phyloP scores from a whole-genome alignment of 1,140 invertebrate species.

The Drosophila burlai region DNA sequence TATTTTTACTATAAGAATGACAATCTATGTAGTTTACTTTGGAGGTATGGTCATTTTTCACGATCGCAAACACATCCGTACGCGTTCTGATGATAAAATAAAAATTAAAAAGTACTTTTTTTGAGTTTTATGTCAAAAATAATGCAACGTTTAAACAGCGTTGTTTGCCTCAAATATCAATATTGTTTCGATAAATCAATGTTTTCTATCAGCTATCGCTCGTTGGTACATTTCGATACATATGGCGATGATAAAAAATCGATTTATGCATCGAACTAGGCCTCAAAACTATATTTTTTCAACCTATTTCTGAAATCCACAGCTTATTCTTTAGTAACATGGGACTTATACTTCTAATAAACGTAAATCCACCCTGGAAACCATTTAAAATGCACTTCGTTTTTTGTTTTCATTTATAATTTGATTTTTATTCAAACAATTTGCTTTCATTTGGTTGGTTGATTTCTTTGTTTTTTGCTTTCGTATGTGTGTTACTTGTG shows the following conservation, averaged over 20 bases:
- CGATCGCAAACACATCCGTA: not conserved
- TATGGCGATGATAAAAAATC: too few species aligned
- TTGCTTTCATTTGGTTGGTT: constrained; percentile 65
- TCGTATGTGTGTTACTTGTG: constrained; percentile 35
- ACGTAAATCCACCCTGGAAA: not conserved
- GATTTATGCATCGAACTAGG: not conserved
- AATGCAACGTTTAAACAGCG: too few species aligned
- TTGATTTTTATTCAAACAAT: constrained; percentile 74
- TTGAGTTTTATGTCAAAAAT: not conserved
- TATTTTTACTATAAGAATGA: constrained; percentile 1
- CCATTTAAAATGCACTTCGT: constrained; percentile 11
- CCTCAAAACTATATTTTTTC: not conserved
- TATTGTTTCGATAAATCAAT: not conserved
- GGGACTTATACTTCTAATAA: not conserved
- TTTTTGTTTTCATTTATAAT: constrained; percentile 17
- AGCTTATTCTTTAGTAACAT: not conserved
- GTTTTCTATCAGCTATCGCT: too few species aligned
- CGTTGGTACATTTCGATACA: too few species aligned
- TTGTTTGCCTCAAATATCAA: not conserved
- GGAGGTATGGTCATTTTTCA: not conserved
- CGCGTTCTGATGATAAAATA: not conserved
- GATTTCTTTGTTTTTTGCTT: constrained; percentile 27
- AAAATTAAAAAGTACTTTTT: not conserved
- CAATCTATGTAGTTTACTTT: not conserved
- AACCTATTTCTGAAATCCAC: not conserved